Evolutionary conservation across 2,888 invertebrate species (phyloP), one percentile per base, ranked within the genome.

Genomic region (Periphyllus acericola): DNA sequence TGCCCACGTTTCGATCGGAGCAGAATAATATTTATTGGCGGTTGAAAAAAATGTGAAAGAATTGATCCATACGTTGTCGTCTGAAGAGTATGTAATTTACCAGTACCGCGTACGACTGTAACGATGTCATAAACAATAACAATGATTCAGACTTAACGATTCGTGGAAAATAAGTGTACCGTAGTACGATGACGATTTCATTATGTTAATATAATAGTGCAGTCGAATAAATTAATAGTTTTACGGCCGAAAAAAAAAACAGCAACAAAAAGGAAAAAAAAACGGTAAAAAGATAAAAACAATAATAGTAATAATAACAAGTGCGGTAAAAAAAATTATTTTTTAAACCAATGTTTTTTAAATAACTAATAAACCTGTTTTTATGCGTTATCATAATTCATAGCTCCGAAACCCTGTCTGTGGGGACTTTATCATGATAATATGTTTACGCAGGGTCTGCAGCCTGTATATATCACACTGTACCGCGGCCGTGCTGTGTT

Each of bases 301-400:
- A 68, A 68, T 8, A 68, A 60, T n/a, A n/a, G 3, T 8, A 46
- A 55, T n/a, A 36, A 36, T 36, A 36, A 60, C 0, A 34, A 52
- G 4, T 32, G n/a, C 21, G 5, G n/a, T 68, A 25, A 1, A n/a
- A 46, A n/a, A 46, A 25, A 81, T 68, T 71, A 19, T 1, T 0
- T 72, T 34, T 25, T 34, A 55, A 36, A 25, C 19, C 72, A 36
- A 83, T 34, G 11, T 52, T 55, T n/a, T 72, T n/a, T 83, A 46
- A 80, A 80, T 25, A 17, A 0, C 52, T 25, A 9, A 36, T 72
- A 72, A 72, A 83, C 34, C 52, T 72, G 55, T 72, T 83, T n/a
- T 83, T 72, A 82, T 71, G 52, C 32, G 32, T n/a, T 14, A 82
- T 72, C 72, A 55, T 72, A 72, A 83, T 83, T 83, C 72, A n/a